Evolutionary conservation across 1,140 invertebrate species (phyloP).

Genomic region (Lordiphosa collinella): DNA sequence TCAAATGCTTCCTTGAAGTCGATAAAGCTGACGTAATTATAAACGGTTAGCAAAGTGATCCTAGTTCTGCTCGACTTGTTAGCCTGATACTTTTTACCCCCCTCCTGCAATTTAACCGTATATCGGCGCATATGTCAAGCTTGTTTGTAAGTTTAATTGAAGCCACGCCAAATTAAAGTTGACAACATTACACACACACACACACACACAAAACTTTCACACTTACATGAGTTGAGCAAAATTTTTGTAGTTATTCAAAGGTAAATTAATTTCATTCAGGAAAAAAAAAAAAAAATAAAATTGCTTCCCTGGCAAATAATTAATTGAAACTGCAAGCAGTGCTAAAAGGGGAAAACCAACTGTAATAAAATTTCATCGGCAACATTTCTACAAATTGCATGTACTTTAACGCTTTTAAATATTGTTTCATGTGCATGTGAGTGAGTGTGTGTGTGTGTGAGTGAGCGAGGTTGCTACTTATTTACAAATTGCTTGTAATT

Average conservation of each 20-base stretch:
- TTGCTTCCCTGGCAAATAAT: constrained; percentile 18
- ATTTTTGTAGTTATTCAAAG: constrained; percentile 1
- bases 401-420: constrained; percentile 16
- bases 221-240: neutral
- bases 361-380: constrained; percentile 23
- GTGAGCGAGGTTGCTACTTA: constrained; percentile 12
- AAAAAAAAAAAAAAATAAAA: constrained; percentile 16
- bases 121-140: neutral
- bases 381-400: constrained; percentile 13
- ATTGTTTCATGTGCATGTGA: neutral
- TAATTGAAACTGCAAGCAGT: constrained; percentile 28
- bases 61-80: too few relatives aligned
- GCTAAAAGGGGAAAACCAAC: constrained; percentile 10
- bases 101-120: too few relatives aligned
- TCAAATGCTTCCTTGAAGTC: too few relatives aligned
- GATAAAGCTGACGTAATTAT: too few relatives aligned
- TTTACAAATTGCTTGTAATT: constrained; percentile 39
- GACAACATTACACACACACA: too few relatives aligned
- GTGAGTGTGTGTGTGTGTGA: neutral
- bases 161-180: constrained; percentile 15
- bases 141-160: constrained; percentile 65
- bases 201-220: neutral
- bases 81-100: too few relatives aligned
- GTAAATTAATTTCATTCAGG: constrained; percentile 26
- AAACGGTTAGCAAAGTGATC: too few relatives aligned